Evolutionary conservation across 2,113 vertebrate genomes (phyloP).

Genomic region (Menura novaehollandiae): DNA sequence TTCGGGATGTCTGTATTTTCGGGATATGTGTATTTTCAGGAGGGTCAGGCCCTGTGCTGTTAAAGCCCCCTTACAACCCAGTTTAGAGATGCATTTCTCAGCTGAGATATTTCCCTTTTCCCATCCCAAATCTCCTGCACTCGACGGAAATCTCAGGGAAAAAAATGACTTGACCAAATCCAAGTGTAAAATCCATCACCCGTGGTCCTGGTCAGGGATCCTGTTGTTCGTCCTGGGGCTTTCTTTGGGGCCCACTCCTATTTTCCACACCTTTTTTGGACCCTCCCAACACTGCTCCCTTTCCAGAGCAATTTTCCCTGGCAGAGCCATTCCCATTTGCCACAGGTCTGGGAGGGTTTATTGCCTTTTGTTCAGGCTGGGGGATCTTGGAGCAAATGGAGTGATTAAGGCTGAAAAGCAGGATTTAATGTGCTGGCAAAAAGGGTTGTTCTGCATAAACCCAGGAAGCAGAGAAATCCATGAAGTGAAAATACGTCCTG

Average conservation of each 20-base stretch:
- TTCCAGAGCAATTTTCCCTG: neutral
- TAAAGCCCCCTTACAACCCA: neutral
- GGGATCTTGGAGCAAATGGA: neutral
- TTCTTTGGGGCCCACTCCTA: neutral
- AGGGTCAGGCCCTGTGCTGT: no score
- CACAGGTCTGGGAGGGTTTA: neutral
- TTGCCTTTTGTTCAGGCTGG: neutral
- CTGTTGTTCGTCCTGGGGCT: neutral
- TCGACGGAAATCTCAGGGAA: neutral
- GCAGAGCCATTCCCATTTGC: neutral
- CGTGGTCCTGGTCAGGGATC: neutral
- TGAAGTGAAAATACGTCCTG: rapidly evolving
- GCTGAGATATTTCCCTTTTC: neutral
- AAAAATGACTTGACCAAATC: neutral
- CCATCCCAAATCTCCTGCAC: rapidly evolving
- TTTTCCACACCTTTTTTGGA: neutral
- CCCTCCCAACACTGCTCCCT: neutral
- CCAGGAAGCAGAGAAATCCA: neutral
- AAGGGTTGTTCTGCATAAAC: neutral
- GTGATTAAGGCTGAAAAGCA: neutral
- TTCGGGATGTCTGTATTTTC: neutral
- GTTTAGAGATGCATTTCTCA: neutral
- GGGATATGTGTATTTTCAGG: neutral
- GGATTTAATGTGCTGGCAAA: neutral
- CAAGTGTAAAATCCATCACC: neutral